Conservation (phyloP, 2,797 vertebrate species). For the Anguilla obscura region DNA sequence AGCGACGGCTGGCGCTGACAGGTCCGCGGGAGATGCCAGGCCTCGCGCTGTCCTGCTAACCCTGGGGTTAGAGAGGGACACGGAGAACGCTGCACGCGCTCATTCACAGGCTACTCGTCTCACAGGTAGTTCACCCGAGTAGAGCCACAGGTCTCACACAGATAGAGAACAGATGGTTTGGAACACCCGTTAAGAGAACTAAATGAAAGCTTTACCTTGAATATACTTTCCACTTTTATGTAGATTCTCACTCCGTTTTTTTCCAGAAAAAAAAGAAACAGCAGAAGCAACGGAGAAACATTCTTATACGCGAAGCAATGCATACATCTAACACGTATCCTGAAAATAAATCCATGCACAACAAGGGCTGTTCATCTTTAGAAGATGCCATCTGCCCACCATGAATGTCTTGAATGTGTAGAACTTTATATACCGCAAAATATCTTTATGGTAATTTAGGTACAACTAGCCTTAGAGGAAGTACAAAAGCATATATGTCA, state of each 20-base stretch:
- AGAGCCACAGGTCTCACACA: not conserved
- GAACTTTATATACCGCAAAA: not conserved
- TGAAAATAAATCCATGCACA: not conserved
- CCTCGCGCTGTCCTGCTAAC: slow-evolving; percentile 21
- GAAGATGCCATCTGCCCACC: not conserved
- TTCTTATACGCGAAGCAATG: not conserved
- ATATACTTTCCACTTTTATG: not conserved
- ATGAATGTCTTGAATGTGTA: not conserved
- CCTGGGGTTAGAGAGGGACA: slow-evolving; percentile 4
- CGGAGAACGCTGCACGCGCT: not conserved
- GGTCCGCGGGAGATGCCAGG: not conserved
- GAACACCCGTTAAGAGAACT: not conserved
- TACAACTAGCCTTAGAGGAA: slow-evolving; percentile 38
- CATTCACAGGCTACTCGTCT: not conserved
- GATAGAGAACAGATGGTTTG: not conserved
- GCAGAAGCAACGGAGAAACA: not conserved
- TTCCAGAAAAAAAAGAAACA: not conserved
- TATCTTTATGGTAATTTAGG: slow-evolving; percentile 34
- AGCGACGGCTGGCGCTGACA: slow-evolving; percentile 8
- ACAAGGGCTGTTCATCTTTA: not conserved
- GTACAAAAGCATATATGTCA: not conserved
- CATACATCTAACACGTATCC: not conserved
- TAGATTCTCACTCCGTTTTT: not conserved
- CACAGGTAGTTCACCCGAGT: not conserved
- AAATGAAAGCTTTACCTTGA: not conserved